A percentile compares a stretch with the other conserved stretches of the same genome.
Conservation (phyloP, 2,113 vertebrate genomes). For the Heliornis fulica region DNA sequence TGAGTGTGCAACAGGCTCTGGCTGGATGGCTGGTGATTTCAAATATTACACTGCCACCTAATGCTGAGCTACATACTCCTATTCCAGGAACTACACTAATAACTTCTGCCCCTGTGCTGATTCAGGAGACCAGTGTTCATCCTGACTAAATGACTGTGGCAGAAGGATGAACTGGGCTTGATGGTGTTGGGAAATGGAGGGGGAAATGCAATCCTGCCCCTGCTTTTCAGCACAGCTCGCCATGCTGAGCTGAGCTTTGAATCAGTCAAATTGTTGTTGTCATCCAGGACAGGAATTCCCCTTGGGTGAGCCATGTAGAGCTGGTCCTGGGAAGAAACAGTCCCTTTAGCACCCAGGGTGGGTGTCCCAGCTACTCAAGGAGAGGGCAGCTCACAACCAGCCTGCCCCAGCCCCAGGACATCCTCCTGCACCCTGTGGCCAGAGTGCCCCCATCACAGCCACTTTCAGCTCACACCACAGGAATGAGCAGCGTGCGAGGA, state of each 20-base stretch:
- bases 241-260: background rate
- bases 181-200: background rate
- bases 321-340: background rate
- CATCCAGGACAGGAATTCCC: background rate
- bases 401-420: background rate
- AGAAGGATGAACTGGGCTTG: background rate
- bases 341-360: background rate
- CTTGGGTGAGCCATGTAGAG: background rate
- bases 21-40: background rate
- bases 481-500: background rate
- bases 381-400: background rate
- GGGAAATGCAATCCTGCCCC: background rate
- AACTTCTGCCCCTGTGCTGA: background rate
- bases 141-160: background rate
- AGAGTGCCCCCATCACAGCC: background rate
- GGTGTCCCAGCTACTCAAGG: background rate
- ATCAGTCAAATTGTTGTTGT: background rate
- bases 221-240: background rate
- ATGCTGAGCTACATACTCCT: background rate
- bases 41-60: conserved; percentile 27
- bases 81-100: fast-evolving
- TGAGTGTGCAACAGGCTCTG: fast-evolving
- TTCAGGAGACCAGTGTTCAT: background rate
- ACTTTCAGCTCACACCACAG: background rate
- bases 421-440: background rate